These are phyloP conservation scores for Stegastes partitus DNA, from an alignment of 2,113 vertebrate genomes.

Conservation along the genomic window DNA sequence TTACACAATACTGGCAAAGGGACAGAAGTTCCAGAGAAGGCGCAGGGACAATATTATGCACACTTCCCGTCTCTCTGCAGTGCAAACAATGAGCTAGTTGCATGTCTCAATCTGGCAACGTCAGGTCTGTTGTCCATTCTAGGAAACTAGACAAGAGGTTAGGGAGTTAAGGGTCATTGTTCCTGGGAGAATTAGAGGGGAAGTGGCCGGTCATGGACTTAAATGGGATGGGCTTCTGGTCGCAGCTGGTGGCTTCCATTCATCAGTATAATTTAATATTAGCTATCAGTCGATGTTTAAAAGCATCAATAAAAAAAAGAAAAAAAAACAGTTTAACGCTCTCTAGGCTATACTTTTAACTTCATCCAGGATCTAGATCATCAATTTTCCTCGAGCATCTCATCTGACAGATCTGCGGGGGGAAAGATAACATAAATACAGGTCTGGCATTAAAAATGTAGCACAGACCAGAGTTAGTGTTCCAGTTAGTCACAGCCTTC, in stretches of 20 bases:
- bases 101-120: slow-evolving; percentile 50
- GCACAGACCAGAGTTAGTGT: not conserved
- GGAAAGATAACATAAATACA: not conserved
- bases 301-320: not conserved
- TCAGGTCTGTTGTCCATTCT: slow-evolving; percentile 55
- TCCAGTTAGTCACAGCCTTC: not conserved
- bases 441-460: not conserved
- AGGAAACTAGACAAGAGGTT: slow-evolving; percentile 64
- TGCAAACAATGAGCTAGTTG: slow-evolving; percentile 62
- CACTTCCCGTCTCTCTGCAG: slow-evolving; percentile 66
- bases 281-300: not conserved
- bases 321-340: not conserved
- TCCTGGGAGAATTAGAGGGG: slow-evolving; percentile 62
- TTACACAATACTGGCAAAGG: slow-evolving; percentile 49
- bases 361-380: not conserved
- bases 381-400: not conserved
- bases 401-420: not conserved
- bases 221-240: slow-evolving; percentile 31
- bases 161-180: slow-evolving; percentile 64
- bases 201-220: slow-evolving; percentile 50
- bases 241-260: slow-evolving; percentile 45
- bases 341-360: not conserved
- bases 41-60: slow-evolving; percentile 35
- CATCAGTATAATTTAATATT: slow-evolving; percentile 18
- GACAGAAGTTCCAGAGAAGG: slow-evolving; percentile 23